Base-by-base conservation (phyloP, 2,797 vertebrate genomes). In the Peromyscus eremicus region DNA sequence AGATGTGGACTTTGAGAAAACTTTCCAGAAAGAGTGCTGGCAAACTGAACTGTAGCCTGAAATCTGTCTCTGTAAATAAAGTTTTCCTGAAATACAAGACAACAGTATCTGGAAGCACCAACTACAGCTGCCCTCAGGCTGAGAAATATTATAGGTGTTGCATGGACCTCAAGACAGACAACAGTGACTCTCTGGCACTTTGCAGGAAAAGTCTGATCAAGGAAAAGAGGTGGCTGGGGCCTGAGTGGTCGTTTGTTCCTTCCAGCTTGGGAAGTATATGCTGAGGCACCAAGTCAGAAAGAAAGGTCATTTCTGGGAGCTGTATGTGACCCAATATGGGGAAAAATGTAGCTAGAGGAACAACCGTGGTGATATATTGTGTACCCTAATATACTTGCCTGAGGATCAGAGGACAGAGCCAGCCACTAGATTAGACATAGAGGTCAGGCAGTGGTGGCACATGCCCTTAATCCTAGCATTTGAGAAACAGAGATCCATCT, bases 1-100 rank as follows among this genome's bases (percentile, higher is more conserved):
- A 96, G 29, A 75, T 27, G 1, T 34, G 29, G 79, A 2, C 37
- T 14, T 73, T 40, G 25, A 82, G 6, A 68, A 71, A 94, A 79
- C 62, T 66, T 96, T 96, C n/a, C 34, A 92, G 62, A 83, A 80
- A 94, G 73, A 46, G 0, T 0, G 0, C 32, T 85, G 64, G 34
- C 12, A 86, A 94, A 83, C 43, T 86, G 70, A 46, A 16, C 70
- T 29, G 2, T 32, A 85, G 37, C 23, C 62, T 16, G 4, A 40
- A 9, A 43, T 2, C 32, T 75, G 66, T 75, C 64, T 95, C 70
- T 71, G 12, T 70, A 55, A 92, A 76, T 91, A 70, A 96, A 92
- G 12, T n/a, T 93, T 94, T 92, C 43, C 55, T 94, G 75, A 73
- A 80, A 83, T 37, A 37, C 0, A 75, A 73, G 5, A 49, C 25